These are phyloP conservation scores for Plagodis pulveraria DNA, from an alignment of 2,888 invertebrate genomes.

Conservation along the genomic window DNA sequence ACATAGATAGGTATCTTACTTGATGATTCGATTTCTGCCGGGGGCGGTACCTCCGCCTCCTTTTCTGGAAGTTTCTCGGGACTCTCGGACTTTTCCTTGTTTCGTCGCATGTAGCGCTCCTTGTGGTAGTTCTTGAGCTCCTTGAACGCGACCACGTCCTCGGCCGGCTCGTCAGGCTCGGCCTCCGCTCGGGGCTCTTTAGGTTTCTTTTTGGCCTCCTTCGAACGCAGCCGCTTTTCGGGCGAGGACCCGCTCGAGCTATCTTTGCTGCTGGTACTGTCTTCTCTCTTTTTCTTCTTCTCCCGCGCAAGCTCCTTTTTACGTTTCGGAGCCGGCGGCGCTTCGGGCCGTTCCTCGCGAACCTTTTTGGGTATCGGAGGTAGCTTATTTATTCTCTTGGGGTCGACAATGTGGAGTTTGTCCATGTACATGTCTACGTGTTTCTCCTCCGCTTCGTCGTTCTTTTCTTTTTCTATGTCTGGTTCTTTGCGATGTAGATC, in stretches of 20 bases:
- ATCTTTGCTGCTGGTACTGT: conserved; percentile 33
- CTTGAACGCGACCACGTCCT: conserved; percentile 78
- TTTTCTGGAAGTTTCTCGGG: conserved; percentile 65
- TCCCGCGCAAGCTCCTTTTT: conserved; percentile 46
- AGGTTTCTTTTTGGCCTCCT: conserved; percentile 24
- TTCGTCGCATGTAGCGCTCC: conserved; percentile 87
- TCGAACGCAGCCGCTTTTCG: conserved; percentile 46
- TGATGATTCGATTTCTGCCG: conserved; percentile 58
- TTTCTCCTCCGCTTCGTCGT: conserved; percentile 15
- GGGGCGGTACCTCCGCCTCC: conserved; percentile 37
- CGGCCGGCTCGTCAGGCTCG: conserved; percentile 39
- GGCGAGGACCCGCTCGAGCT: conserved; percentile 50
- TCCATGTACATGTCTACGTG: conserved; percentile 47
- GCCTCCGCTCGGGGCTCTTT: conserved; percentile 33
- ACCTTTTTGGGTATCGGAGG: conserved; percentile 75
- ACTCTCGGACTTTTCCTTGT: conserved; percentile 86
- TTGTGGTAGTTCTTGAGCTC: conserved; percentile 84
- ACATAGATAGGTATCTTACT: conserved; percentile 78
- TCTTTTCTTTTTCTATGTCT: conserved; percentile 1
- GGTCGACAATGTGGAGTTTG: conserved; percentile 54
- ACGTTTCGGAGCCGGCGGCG: conserved; percentile 34
- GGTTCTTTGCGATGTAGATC: conserved; percentile 12
- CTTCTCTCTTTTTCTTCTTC: conserved; percentile 47
- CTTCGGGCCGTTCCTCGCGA: conserved; percentile 38
- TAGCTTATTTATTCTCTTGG: conserved; percentile 64